A percentile compares a stretch with the other conserved stretches of the same genome.
These are phyloP conservation scores for Acromyrmex charruanus DNA, from an alignment of 1,140 invertebrate species.

Conservation along the genomic window DNA sequence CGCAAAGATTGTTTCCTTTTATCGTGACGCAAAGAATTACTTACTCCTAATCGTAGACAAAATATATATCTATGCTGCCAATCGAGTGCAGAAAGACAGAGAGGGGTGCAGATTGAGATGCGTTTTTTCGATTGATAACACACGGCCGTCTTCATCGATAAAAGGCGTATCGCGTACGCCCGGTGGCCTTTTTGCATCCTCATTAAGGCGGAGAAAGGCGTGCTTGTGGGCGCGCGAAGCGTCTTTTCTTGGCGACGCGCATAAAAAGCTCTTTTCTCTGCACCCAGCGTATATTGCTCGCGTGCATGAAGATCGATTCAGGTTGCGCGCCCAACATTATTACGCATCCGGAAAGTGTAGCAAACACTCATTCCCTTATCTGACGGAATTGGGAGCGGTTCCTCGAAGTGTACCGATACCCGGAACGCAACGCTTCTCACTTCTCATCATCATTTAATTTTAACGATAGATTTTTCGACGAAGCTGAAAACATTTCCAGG, in stretches of 20 bases:
- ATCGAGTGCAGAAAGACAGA: background rate
- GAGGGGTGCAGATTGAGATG: background rate
- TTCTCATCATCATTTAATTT: constrained; percentile 8
- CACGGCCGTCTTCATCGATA: constrained; percentile 47
- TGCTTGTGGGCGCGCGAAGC: constrained; percentile 47
- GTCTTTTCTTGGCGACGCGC: constrained; percentile 60
- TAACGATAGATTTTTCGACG: constrained; percentile 26
- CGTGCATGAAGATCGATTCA: constrained; percentile 49
- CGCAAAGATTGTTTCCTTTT: background rate
- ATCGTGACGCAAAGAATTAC: background rate
- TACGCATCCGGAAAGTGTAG: constrained; percentile 13
- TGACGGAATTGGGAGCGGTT: constrained; percentile 13
- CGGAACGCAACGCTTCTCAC: background rate
- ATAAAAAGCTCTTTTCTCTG: constrained; percentile 65
- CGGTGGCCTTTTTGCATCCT: constrained; percentile 49
- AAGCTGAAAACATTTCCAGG: constrained; percentile 13
- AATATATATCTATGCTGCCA: no score
- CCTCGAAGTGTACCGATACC: constrained; percentile 13
- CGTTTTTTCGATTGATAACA: constrained; percentile 55
- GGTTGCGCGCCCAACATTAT: constrained; percentile 51
- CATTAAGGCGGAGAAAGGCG: constrained; percentile 55
- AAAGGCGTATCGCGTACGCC: constrained; percentile 38
- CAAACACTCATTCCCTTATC: constrained; percentile 42
- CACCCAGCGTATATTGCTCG: constrained; percentile 8
- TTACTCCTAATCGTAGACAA: no score